phyloP scores from a whole-genome alignment of 2,888 invertebrate genomes.

The Volucella inanis region DNA sequence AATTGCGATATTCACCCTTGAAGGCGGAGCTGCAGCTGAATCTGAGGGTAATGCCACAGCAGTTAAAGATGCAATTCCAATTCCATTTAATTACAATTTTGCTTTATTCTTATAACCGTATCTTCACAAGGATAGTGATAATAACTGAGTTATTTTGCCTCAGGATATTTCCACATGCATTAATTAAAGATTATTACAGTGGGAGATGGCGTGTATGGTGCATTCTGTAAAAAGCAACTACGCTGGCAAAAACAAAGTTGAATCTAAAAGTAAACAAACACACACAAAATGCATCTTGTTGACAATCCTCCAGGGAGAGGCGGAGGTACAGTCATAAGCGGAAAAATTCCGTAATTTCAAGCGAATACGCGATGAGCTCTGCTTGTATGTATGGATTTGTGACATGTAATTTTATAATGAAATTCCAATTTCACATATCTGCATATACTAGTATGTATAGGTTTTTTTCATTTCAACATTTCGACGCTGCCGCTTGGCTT shows the following conservation, averaged over 20 bases:
- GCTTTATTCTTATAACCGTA: background rate
- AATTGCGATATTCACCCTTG: slow-evolving; percentile 4
- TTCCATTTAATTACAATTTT: slow-evolving; percentile 30
- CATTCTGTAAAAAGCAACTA: slow-evolving; percentile 3
- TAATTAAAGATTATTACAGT: slow-evolving; percentile 54
- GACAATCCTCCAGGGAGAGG: too few relatives aligned
- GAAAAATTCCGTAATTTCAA: too few relatives aligned
- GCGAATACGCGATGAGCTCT: too few relatives aligned
- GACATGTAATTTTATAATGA: too few relatives aligned
- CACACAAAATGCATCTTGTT: background rate
- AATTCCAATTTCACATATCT: too few relatives aligned
- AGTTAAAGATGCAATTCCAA: slow-evolving; percentile 31
- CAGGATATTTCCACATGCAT: slow-evolving; percentile 54
- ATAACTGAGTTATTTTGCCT: slow-evolving; percentile 40
- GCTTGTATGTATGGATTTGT: too few relatives aligned
- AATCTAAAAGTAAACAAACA: slow-evolving; percentile 5
- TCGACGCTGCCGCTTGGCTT: background rate
- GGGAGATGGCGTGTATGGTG: background rate
- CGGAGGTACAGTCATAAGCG: too few relatives aligned
- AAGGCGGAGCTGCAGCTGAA: background rate
- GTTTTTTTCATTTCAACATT: too few relatives aligned
- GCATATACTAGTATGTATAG: too few relatives aligned
- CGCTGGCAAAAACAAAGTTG: slow-evolving; percentile 6
- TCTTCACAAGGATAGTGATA: slow-evolving; percentile 1
- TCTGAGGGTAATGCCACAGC: background rate